Percentiles rank a stretch among this genome's conserved stretches.
Evolutionary conservation across 23 tunicate species (phyloP).

Genomic region (Phallusia fumigata): DNA sequence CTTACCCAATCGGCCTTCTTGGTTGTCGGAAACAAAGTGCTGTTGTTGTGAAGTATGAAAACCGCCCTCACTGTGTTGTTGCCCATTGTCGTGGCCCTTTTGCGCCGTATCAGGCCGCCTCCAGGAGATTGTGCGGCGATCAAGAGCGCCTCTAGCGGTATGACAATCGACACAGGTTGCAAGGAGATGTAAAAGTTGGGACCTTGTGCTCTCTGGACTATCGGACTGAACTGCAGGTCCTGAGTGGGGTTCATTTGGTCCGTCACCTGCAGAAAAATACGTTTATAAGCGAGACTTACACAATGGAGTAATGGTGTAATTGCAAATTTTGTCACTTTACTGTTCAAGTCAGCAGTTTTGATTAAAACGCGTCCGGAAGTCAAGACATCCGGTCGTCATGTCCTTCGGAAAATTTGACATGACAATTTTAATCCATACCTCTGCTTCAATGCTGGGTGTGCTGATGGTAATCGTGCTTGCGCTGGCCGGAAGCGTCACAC

Average conservation of each 20-base stretch:
- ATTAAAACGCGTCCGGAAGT: too few relatives aligned
- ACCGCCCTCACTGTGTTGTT: constrained; percentile 3
- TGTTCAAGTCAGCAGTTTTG: too few relatives aligned
- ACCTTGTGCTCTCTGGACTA: neutral
- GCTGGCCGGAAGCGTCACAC: neutral
- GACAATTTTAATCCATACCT: neutral
- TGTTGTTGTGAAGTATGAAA: constrained; percentile 16
- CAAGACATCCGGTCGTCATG: too few relatives aligned
- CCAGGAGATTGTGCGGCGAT: neutral
- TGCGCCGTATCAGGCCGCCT: neutral
- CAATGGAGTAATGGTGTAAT: too few relatives aligned
- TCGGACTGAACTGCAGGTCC: neutral
- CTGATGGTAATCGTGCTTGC: neutral
- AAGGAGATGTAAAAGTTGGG: neutral
- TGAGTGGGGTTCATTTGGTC: neutral
- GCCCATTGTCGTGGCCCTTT: neutral
- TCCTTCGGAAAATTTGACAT: too few relatives aligned
- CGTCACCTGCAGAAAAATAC: neutral
- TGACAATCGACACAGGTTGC: constrained; percentile 5
- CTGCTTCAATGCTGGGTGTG: neutral
- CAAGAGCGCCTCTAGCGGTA: constrained; percentile 4
- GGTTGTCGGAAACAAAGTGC: constrained; percentile 28
- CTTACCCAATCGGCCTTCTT: constrained; percentile 20
- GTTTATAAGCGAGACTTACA: too few relatives aligned
- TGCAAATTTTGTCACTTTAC: too few relatives aligned